These are phyloP conservation scores for Gopherus flavomarginatus DNA, from an alignment of 2,113 vertebrate species.

Conservation along the genomic window DNA sequence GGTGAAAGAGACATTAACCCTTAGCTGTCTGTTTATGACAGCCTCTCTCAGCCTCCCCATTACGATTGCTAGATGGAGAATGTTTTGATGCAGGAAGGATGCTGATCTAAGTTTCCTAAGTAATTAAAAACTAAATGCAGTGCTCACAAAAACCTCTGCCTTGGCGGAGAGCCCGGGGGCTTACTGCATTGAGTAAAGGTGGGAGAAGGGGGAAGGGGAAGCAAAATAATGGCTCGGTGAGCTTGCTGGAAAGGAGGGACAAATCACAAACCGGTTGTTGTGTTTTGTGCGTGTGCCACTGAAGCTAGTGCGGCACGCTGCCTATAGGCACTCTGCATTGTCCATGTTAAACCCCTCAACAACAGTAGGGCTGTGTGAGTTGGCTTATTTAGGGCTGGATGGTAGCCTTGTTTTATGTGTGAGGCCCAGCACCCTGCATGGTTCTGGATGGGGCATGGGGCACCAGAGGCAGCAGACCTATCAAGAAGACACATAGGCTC, in stretches of 20 bases:
- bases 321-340: not conserved
- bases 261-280: not conserved
- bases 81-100: not conserved
- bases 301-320: not conserved
- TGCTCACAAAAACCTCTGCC: not conserved
- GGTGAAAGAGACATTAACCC: too few species aligned
- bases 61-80: not conserved
- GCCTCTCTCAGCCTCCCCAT: not conserved
- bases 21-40: too few species aligned
- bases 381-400: not conserved
- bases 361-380: too few species aligned
- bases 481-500: too few species aligned
- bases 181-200: rapidly evolving
- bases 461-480: too few species aligned
- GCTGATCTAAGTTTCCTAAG: not conserved
- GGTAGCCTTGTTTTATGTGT: not conserved
- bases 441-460: too few species aligned
- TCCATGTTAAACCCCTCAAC: too few species aligned
- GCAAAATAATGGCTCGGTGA: not conserved
- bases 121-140: not conserved
- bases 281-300: not conserved
- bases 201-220: not conserved
- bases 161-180: not conserved
- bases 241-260: not conserved
- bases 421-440: not conserved